These are phyloP conservation scores for Diplodus sargus DNA, from an alignment of 2,797 vertebrate genomes.

Conservation along the genomic window DNA sequence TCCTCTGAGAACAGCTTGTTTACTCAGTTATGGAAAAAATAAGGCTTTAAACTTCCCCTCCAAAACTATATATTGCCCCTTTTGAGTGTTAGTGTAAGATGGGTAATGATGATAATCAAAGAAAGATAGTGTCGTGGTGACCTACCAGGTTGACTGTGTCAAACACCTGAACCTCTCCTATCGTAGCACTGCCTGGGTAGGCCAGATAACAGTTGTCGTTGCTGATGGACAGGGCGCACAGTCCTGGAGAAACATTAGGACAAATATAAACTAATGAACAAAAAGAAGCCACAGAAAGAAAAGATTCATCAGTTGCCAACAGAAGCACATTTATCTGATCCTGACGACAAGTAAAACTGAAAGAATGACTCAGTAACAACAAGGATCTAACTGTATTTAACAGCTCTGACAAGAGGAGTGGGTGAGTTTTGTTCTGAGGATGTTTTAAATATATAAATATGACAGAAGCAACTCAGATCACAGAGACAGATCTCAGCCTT, in stretches of 20 bases:
- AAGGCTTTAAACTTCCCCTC: too few species aligned
- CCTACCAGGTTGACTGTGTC: conserved; percentile 98
- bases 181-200: conserved; percentile 96
- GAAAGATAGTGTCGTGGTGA: background rate
- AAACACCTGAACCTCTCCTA: conserved; percentile 98
- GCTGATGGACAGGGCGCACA: conserved; percentile 97
- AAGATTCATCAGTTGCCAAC: background rate
- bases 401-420: background rate
- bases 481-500: conserved; percentile 2
- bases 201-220: conserved; percentile 99
- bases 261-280: conserved; percentile 5
- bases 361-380: background rate
- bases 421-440: background rate
- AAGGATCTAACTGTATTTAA: background rate
- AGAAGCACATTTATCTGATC: background rate
- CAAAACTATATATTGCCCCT: too few species aligned
- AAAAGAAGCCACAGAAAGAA: background rate
- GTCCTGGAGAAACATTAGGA: conserved; percentile 79
- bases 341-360: background rate
- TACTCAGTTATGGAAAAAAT: too few species aligned
- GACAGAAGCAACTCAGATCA: background rate
- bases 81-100: too few species aligned
- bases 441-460: conserved; percentile 1
- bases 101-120: background rate
- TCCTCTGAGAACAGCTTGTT: too few species aligned